Conservation (phyloP, 2,797 vertebrate species). For the Paramormyrops hopkinsi region DNA sequence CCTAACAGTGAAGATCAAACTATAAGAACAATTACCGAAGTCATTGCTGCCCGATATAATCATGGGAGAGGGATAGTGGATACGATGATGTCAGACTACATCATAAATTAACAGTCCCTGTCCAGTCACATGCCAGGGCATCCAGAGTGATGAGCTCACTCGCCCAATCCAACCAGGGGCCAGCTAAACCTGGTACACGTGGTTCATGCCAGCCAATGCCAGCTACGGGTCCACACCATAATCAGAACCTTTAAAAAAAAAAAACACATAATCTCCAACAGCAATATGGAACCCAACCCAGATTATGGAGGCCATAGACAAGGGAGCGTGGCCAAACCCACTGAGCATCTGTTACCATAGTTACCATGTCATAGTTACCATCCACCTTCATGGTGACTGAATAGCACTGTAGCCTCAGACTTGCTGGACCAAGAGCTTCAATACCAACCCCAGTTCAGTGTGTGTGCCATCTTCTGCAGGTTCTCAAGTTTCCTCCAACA, state of each 20-base stretch:
- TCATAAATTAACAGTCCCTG: constrained; percentile 32
- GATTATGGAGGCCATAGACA: not conserved
- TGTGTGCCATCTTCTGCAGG: not conserved
- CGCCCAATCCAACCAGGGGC: not conserved
- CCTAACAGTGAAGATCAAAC: constrained; percentile 26
- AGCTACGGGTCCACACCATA: constrained; percentile 37
- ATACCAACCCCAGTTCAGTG: not conserved
- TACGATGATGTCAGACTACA: constrained; percentile 41
- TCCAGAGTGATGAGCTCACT: constrained; percentile 38
- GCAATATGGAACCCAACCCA: not conserved
- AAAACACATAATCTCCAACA: constrained; percentile 19
- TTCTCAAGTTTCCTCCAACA: not conserved
- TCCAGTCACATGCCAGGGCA: constrained; percentile 20
- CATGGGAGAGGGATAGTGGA: constrained; percentile 12
- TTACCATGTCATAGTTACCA: not conserved
- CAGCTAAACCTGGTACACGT: constrained; percentile 31
- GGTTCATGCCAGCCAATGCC: constrained; percentile 21
- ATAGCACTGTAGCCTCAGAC: not conserved
- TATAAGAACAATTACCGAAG: constrained; percentile 9
- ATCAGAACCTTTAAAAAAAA: constrained; percentile 14
- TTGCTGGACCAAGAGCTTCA: not conserved
- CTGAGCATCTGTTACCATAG: not conserved
- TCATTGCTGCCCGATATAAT: constrained; percentile 25
- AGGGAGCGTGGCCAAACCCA: not conserved
- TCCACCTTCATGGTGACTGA: not conserved